Base-by-base conservation (phyloP, 2,113 vertebrate genomes). In the Talpa occidentalis region DNA sequence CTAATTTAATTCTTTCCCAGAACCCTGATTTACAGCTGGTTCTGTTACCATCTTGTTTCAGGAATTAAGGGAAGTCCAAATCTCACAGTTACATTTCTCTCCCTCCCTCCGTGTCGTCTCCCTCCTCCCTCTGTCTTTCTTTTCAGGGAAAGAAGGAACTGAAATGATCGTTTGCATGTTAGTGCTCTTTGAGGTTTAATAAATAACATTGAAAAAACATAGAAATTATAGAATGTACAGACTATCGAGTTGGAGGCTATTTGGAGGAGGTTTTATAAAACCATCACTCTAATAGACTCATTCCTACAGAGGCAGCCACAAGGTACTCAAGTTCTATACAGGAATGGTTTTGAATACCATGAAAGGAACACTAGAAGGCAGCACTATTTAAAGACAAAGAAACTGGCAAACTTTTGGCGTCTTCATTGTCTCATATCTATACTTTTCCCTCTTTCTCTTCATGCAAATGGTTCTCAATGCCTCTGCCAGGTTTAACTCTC, bases 181-280 rank as follows among this genome's bases (percentile, higher is more conserved):
- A 89, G 11, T 12, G 24, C n/a, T 40, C 52, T 14, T 67, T 70
- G 14, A 90, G 30, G 24, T 56, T 56, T 21, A 49, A 10, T 60
- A 80, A 84, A 40, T 67, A 49, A 60, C 28, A 72, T 47, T 59
- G 47, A 73, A 79, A 93, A 78, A 72, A 62, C 22, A n/a, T 7
- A n/a, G 44, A 88, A 52, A 40, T 81, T 80, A 80, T 35, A 35
- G 86, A 86, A 40, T 16, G 22, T 15, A 49, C 24, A 32, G n/a
- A 77, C 78, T 72, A 78, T 64, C 76, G 37, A 47, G 66, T 15
- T 56, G n/a, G 40, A 37, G 17, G 16, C 37, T 73, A 44, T 52
- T 86, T 35, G 35, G 35, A 69, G 28, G 59, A 74, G n/a, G 2
- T 95, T 81, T 81, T 52, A 87, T 67, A 93, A 85, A 79, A 21